Evolutionary conservation across 1,140 invertebrate species (phyloP), one percentile per base, ranked within the genome.

Genomic region (Aphelenchoides fujianensis): DNA sequence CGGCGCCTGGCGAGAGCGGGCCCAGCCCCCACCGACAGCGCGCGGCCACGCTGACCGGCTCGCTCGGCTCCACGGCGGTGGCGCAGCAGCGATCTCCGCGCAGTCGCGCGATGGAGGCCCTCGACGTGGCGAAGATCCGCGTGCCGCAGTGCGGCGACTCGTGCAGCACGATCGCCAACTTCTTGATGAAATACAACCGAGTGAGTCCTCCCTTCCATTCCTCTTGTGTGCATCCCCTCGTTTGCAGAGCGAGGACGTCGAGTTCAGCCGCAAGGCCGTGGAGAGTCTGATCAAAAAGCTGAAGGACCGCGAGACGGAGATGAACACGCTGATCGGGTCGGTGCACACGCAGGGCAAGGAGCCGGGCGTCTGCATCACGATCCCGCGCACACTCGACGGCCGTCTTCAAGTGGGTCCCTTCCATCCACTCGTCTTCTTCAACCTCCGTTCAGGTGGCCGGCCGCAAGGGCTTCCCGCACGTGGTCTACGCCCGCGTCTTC

Each of bases 281-380:
- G 55, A 59, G 12, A 59, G 5, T 7, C 23, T 59, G 53, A 75
- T 85, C 0, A 84, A 84, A 55, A 85, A 84, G 55, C 59, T 84
- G 59, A 85, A 91, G 88, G 94, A 97, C 86, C 95, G 95, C 85
- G 88, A 94, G 72, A 95, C 98, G 87, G 96, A 98, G 87, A 85
- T 99, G 75, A 95, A 98, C 85, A 94, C 92, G 77, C 87, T 99
- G 28, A 98, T 98, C 79, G 95, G 93, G 23, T 93, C 94, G 19
- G 96, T 99, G 41, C 96, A 94, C n/a, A 96, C 95, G 28, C 96
- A 94, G 87, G 96, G 96, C 32, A 91, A 92, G 31, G 92, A 95
- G 86, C 93, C 92, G 0, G 95, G 93, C 80, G 97, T 97, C 89
- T 98, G 96, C 88, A 95, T 98, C 12, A 98, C 96, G 7, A 98